These are phyloP conservation scores for Ctenopoma kingsleyae DNA, from an alignment of 2,797 vertebrate species.

Conservation along the genomic window DNA sequence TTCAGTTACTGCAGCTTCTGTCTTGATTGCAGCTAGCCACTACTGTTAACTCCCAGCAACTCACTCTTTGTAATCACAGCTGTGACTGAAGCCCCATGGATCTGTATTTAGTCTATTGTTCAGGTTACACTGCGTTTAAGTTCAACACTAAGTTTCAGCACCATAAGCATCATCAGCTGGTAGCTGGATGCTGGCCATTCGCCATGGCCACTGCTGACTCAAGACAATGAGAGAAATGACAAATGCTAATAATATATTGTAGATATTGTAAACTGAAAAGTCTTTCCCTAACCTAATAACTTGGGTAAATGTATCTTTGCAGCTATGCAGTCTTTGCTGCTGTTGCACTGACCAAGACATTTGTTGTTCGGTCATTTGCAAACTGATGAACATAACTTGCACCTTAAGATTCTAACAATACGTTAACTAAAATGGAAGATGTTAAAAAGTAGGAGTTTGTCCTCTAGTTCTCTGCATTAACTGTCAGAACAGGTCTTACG, in stretches of 20 bases:
- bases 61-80: constrained; percentile 5
- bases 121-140: no score
- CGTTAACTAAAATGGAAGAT: no score
- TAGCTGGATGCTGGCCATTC: constrained; percentile 21
- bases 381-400: no score
- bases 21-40: constrained; percentile 5
- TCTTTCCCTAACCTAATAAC: not conserved
- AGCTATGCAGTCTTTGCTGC: no score
- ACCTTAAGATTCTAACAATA: no score
- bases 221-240: constrained; percentile 23
- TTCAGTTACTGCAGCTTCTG: not conserved
- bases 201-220: constrained; percentile 37
- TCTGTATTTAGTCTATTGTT: constrained; percentile 39
- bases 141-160: no score
- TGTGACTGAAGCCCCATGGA: not conserved
- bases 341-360: no score
- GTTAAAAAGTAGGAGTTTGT: not conserved
- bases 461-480: not conserved
- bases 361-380: no score
- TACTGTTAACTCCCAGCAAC: constrained; percentile 20
- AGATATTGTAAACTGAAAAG: constrained; percentile 2
- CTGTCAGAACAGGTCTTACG: not conserved
- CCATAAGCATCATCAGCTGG: no score
- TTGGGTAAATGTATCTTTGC: no score
- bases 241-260: constrained; percentile 8